These are phyloP conservation scores for Eupithecia centaureata DNA, from an alignment of 2,888 invertebrate genomes.

Conservation along the genomic window DNA sequence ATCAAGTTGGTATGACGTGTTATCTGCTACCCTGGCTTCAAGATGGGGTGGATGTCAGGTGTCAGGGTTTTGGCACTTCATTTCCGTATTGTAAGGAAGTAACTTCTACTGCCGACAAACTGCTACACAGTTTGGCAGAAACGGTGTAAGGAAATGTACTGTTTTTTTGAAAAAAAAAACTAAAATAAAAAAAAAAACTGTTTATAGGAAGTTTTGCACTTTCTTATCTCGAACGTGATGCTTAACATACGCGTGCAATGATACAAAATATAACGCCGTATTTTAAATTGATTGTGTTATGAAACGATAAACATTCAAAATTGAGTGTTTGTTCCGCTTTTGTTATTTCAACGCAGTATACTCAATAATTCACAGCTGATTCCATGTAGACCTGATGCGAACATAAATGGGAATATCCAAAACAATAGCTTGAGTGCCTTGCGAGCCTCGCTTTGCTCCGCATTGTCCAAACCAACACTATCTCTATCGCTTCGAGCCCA, in stretches of 20 bases:
- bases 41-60: conserved; percentile 40
- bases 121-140: too few relatives aligned
- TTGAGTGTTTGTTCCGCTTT: neutral
- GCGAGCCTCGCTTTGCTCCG: neutral
- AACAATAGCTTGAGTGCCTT: neutral
- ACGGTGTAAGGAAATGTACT: too few relatives aligned
- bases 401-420: neutral
- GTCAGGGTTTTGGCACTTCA: conserved; percentile 29
- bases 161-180: too few relatives aligned
- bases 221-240: neutral
- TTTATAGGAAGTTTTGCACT: neutral
- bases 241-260: neutral
- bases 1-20: conserved; percentile 41
- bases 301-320: neutral
- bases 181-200: too few relatives aligned
- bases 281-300: neutral
- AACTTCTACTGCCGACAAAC: too few relatives aligned
- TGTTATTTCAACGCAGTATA: neutral
- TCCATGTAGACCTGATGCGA: neutral
- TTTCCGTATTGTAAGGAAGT: conserved; percentile 10
- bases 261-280: neutral
- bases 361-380: neutral
- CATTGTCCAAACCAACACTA: conserved; percentile 10
- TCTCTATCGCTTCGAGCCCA: conserved; percentile 7
- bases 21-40: conserved; percentile 35